Percentiles rank a stretch among this genome's conserved stretches.
Conservation (phyloP, 2,113 vertebrate genomes). For the Daphoenositta chrysoptera region DNA sequence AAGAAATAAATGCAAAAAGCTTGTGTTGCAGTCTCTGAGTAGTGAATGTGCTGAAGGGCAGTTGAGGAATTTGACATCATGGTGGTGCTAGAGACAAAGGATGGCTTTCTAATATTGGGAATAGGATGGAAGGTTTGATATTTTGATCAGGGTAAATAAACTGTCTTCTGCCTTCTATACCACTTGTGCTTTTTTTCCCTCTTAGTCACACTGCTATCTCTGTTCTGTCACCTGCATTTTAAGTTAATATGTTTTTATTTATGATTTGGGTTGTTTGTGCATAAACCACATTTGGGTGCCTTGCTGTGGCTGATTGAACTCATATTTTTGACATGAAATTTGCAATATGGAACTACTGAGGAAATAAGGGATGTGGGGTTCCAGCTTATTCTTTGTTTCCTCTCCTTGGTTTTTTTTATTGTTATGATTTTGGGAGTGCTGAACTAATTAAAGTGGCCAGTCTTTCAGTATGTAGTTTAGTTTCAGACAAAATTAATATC, state of each 20-base stretch:
- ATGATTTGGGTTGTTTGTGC: not conserved
- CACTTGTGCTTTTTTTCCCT: not conserved
- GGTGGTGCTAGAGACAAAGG: not conserved
- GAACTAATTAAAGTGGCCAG: not conserved
- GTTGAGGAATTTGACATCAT: not conserved
- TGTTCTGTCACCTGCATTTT: not conserved
- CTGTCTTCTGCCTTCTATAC: not conserved
- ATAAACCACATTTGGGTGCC: not conserved
- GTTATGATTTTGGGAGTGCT: not conserved
- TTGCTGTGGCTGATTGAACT: not conserved
- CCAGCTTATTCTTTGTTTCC: not conserved
- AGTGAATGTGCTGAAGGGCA: not conserved
- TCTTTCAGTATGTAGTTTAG: not conserved
- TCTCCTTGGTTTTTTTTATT: not conserved
- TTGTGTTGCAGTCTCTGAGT: not conserved
- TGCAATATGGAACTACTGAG: not conserved
- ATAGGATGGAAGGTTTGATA: not conserved
- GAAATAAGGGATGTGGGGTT: not conserved
- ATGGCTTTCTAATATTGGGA: not conserved
- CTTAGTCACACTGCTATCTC: not conserved
- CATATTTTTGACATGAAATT: not conserved
- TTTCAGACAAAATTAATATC: not conserved
- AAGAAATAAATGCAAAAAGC: not conserved
- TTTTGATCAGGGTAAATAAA: not conserved
- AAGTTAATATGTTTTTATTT: not conserved